Base-by-base conservation (phyloP, 2,113 vertebrate genomes). In the Apus apus region DNA sequence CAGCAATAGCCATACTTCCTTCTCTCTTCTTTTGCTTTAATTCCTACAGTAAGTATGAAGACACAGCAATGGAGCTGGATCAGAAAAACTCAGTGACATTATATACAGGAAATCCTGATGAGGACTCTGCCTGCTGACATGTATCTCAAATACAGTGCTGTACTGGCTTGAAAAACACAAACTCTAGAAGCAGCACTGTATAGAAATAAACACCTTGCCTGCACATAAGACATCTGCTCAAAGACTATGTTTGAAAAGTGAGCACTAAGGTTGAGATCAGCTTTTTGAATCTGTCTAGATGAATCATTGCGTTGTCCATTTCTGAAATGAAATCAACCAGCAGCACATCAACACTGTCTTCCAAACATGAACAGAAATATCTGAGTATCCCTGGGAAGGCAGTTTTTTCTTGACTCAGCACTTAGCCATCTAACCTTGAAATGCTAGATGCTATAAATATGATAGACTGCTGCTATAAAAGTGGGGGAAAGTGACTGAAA, bases 361-460 rank as follows among this genome's bases (percentile, higher is more conserved):
- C 85, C 56, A 90, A 89, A 93, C 72, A 34, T 19, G 75, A 94
- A 51, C 87, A 87, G 90, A 94, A 95, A 87, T 93, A 96, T 91
- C 8, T 40, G 54, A 90, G 75, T 68, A 92, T 65, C 92, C 54
- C 78, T 85, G 77, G 45, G 83, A 97, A 96, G 65, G 72, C 79
- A 89, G 77, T 86, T 92, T 83, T 89, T 88, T 80, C 57, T 92
- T 88, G 87, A 87, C 78, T 95, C 76, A 86, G 80, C 87, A 87
- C 66, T 86, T 89, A 85, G 90, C 75, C 75, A 66, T 60, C 82
- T 94, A 95, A 87, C 80, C 85, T 94, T 83, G 95, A 91, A 93
- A 92, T 50, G 79, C 57, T 71, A 8, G n/a, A 54, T 65, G 78
- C 3, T 96, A 65, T 95, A 92, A 95, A 95, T 82, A 77, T 84